These are phyloP conservation scores for Prunella himalayana DNA, from an alignment of 2,113 vertebrate genomes.

Conservation along the genomic window DNA sequence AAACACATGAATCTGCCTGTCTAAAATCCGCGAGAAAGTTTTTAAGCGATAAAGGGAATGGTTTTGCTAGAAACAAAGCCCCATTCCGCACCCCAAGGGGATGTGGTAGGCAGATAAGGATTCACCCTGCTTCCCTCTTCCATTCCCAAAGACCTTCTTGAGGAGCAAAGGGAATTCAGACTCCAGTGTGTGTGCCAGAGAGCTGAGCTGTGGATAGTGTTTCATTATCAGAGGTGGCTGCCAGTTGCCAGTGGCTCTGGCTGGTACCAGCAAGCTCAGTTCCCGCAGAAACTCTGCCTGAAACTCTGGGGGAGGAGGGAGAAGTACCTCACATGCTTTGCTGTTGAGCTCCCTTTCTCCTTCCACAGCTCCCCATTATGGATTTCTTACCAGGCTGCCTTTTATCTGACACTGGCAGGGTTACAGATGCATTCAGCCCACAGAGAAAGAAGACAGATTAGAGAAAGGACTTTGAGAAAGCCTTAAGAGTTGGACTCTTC, in stretches of 20 bases:
- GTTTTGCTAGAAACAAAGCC: conserved; percentile 65
- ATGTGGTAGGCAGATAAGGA: conserved; percentile 47
- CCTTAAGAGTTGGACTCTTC: conserved; percentile 37
- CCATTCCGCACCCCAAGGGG: background rate
- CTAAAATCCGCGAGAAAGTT: background rate
- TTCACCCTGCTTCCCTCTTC: conserved; percentile 42
- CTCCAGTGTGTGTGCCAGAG: background rate
- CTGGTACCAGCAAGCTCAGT: conserved; percentile 56
- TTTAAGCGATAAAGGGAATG: background rate
- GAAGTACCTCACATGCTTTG: conserved; percentile 34
- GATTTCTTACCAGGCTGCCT: conserved; percentile 66
- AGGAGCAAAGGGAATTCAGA: background rate
- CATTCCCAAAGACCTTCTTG: background rate
- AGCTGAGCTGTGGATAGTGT: background rate
- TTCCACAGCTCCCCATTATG: conserved; percentile 31
- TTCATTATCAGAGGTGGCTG: conserved; percentile 40
- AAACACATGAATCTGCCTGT: conserved; percentile 55
- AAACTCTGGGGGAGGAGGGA: conserved; percentile 47
- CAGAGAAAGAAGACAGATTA: conserved; percentile 59
- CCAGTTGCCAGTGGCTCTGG: conserved; percentile 61
- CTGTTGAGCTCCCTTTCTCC: conserved; percentile 34
- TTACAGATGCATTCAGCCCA: conserved; percentile 64
- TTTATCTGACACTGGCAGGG: conserved; percentile 67
- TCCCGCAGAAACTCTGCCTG: conserved; percentile 54
- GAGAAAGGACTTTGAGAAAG: conserved; percentile 61